Evolutionary conservation across 2,888 invertebrate species (phyloP).

Genomic region (Ophioninae sp.): DNA sequence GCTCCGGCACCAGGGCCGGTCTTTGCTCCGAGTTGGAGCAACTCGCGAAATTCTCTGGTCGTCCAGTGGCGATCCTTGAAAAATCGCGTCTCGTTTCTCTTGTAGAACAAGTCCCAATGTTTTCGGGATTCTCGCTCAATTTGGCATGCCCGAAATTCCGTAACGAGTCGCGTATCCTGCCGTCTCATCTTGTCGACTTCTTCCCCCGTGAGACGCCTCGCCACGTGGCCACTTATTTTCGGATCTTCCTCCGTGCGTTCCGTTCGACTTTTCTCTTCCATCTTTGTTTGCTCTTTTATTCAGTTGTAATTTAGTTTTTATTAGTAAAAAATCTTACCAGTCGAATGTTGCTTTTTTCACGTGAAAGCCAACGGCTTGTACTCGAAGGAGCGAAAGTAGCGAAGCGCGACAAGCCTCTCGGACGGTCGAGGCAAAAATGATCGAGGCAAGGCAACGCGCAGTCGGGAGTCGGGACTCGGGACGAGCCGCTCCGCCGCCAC

Average conservation of each 20-base stretch:
- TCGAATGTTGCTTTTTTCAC: not conserved
- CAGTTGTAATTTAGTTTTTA: too few relatives aligned
- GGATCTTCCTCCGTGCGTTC: slow-evolving; percentile 54
- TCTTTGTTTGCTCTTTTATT: not conserved
- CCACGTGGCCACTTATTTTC: slow-evolving; percentile 73
- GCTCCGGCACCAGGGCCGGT: slow-evolving; percentile 68
- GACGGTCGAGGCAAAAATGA: slow-evolving; percentile 61
- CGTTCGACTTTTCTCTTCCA: slow-evolving; percentile 58
- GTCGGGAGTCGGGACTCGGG: too few relatives aligned
- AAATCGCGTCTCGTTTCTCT: slow-evolving; percentile 95
- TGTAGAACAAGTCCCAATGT: slow-evolving; percentile 98
- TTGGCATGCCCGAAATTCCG: slow-evolving; percentile 88
- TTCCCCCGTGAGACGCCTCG: slow-evolving; percentile 83
- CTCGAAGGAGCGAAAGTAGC: not conserved
- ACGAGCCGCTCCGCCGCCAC: slow-evolving; percentile 64
- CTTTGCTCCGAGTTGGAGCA: slow-evolving; percentile 83
- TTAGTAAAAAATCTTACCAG: not conserved
- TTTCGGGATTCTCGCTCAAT: slow-evolving; percentile 92
- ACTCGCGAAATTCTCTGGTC: slow-evolving; percentile 94
- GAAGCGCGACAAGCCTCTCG: not conserved
- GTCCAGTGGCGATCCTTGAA: slow-evolving; percentile 99
- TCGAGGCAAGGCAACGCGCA: slow-evolving; percentile 61
- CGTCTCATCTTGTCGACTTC: slow-evolving; percentile 85
- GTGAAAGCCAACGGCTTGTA: not conserved
- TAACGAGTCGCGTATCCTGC: slow-evolving; percentile 87